Evolutionary conservation across 2,888 invertebrate species (phyloP), one percentile per base, ranked within the genome.

Genomic region (Barypeithes pellucidus): DNA sequence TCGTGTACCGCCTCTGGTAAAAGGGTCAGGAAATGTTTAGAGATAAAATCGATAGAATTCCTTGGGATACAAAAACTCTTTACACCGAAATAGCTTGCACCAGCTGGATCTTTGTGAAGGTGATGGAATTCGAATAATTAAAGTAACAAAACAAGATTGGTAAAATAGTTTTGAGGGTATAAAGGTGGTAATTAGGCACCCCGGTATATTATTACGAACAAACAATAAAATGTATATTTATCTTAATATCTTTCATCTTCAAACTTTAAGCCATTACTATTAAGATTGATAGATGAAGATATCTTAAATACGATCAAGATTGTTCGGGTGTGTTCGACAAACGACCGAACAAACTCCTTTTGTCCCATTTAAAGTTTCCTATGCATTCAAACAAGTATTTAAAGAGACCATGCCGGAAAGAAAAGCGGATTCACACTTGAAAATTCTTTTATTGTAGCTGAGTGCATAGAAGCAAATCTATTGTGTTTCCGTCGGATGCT

Each of bases 361-460:
- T 39, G 41, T 61, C 33, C 70, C 70, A 39, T 71, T 71, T 63
- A 63, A 61, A 68, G 33, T 63, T 62, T 52, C 43, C 54, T 59
- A 65, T 59, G 59, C 71, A 71, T 71, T 70, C 63, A 70, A 63
- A 70, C 70, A 59, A 65, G 71, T 65, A 66, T 60, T 71, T 71
- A 71, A 59, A 71, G 71, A 24, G 59, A 71, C 65, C 50, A 47
- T 65, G 16, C 36, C 47, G 71, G 65, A 71, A 71, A 65, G 71
- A 65, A 70, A 62, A 45, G 20, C 47, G 65, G 65, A 71, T 59
- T 71, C 59, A 71, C 65, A 71, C 71, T 71, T 43, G 59, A 65
- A 63, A 65, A 65, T 59, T 60, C 71, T 65, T 65, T 71, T 71
- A 71, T 43, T 59, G 65, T 54, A 59, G 63, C 59, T 47, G 45